Evolutionary conservation across 1,140 invertebrate species (phyloP), one percentile per base, ranked within the genome.

Genomic region (Caenorhabditis inopinata): DNA sequence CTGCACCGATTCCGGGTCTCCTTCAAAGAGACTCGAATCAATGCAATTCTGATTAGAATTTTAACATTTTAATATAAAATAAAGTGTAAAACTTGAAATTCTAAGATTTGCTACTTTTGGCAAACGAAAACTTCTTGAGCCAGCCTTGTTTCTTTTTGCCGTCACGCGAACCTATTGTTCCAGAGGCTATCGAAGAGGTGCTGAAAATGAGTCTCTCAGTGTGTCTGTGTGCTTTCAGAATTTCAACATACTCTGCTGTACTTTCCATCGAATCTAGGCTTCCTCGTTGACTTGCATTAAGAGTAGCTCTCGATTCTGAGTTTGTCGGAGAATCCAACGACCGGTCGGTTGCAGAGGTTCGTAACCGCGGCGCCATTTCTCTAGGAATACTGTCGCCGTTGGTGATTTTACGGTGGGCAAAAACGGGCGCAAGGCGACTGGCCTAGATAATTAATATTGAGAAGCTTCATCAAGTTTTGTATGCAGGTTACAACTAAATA

Each of bases 321-420:
- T 68, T 68, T 12, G 58, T 68, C 32, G 58, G 58, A 1, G 58
- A 68, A 11, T 68, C 58, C n/a, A 68, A n/a, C 11, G 58, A 68
- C 23, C 58, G 29, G 11, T 68, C 58, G 25, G 58, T 68, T 4
- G 58, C 58, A 18, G 58, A 68, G 0, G 58, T 68, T 1, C 58
- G 58, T 42, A 68, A 27, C n/a, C 58, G 58, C 0, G 58, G 58
- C 23, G 58, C 58, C 58, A 68, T 68, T 42, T 68, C 58, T 18
- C 58, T 4, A 1, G 58, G 58, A 9, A 68, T 68, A 68, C 58
- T 68, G 18, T 68, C 58, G 25, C 58, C 58, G 21, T 68, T 68
- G 2, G 74, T 75, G 23, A 49, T 75, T 21, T 75, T 75, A 29
- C 74, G 74, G 16, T 75, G 74, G 21, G 74, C 74, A 12, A 48